phyloP scores from a whole-genome alignment of 2,113 vertebrate genomes.

The Pseudonaja textilis region DNA sequence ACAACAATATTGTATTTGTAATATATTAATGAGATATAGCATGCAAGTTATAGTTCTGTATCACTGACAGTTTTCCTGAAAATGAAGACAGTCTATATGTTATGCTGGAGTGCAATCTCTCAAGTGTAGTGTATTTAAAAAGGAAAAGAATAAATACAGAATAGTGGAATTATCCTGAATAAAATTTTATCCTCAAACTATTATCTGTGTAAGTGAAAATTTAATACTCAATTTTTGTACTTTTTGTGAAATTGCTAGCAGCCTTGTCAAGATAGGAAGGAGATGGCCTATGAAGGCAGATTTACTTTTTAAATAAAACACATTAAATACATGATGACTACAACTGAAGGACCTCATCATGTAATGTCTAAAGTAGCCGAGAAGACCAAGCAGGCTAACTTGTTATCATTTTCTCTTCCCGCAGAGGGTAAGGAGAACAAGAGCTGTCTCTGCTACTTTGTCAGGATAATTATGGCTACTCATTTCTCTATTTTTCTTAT shows the following conservation, averaged over 20 bases:
- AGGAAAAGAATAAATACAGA: background rate
- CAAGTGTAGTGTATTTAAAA: background rate
- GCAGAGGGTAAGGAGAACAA: background rate
- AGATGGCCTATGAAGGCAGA: background rate
- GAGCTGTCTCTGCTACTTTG: background rate
- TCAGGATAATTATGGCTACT: background rate
- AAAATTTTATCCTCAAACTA: background rate
- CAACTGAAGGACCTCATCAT: background rate
- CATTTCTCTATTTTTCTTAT: background rate
- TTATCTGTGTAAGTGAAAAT: background rate
- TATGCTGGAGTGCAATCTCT: background rate
- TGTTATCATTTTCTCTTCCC: background rate
- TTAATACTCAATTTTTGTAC: background rate
- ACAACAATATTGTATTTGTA: slow-evolving; percentile 37
- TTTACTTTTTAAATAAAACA: background rate
- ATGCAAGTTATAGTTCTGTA: background rate
- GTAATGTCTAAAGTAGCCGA: background rate
- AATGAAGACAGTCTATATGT: background rate
- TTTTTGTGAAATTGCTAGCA: background rate
- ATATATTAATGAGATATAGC: slow-evolving; percentile 13
- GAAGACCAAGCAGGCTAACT: background rate
- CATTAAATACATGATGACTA: background rate
- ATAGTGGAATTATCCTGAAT: background rate
- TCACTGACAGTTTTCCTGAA: background rate
- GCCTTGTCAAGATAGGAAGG: background rate